These are phyloP conservation scores for Halocynthia aurantium DNA, from an alignment of 23 tunicate species.

Conservation along the genomic window DNA sequence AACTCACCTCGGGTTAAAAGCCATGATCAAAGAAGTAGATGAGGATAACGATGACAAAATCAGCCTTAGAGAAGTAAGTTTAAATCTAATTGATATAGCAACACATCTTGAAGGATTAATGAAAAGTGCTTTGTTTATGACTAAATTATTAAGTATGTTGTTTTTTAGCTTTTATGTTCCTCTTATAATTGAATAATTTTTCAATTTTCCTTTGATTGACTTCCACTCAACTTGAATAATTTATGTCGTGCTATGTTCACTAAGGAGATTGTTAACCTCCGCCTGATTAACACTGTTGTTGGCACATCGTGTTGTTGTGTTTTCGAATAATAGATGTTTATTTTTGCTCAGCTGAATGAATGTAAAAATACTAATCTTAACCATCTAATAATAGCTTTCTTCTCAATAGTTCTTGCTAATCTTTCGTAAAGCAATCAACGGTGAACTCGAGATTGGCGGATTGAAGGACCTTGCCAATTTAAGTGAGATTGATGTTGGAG, in stretches of 20 bases:
- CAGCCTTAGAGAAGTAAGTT: constrained; percentile 69
- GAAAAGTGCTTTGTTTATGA: background rate
- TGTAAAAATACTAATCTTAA: too few relatives aligned
- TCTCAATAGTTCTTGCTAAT: constrained; percentile 60
- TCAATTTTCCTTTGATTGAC: too few relatives aligned
- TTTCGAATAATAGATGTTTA: too few relatives aligned
- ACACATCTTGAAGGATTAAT: background rate
- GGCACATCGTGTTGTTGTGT: too few relatives aligned
- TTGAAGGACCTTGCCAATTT: constrained; percentile 60
- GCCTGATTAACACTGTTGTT: too few relatives aligned
- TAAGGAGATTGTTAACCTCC: too few relatives aligned
- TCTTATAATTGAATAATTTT: too few relatives aligned
- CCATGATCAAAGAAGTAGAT: constrained; percentile 91
- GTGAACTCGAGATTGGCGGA: constrained; percentile 72
- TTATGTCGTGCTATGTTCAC: too few relatives aligned
- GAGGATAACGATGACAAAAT: constrained; percentile 81
- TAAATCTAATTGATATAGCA: background rate
- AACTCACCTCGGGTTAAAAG: constrained; percentile 83
- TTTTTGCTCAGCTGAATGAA: too few relatives aligned
- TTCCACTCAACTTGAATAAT: too few relatives aligned
- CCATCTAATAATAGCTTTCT: too few relatives aligned
- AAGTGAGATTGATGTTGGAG: constrained; percentile 79
- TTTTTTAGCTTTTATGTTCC: too few relatives aligned
- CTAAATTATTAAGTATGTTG: background rate
- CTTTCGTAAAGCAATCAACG: constrained; percentile 65